Base-by-base conservation (phyloP, 2,113 vertebrate species). In the Mola mola region DNA sequence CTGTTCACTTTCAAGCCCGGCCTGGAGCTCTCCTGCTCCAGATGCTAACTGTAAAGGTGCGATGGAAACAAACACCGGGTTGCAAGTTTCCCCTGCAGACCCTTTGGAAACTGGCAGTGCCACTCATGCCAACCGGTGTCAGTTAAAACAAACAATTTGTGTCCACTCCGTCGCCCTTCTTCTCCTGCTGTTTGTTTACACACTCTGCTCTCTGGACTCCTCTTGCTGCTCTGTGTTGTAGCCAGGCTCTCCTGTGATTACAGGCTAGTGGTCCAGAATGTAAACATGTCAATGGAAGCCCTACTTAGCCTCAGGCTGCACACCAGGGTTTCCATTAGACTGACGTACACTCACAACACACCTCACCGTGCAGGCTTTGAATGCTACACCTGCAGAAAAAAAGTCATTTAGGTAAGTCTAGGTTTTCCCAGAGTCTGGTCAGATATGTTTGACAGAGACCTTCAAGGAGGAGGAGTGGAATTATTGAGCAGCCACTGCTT, bases 31-130 rank as follows among this genome's bases (percentile, higher is more conserved):
- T 73, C 66, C 52, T 65, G 57, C 58, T 36, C 64, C 83, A 85
- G 81, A 79, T 86, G 81, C 61, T 29, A 55, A 80, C 20, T 1
- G 12, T 73, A 47, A 71, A 88, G 81, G 79, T 85, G 83, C 74
- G 67, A 82, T 79, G 55, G 74, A 85, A 86, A 78, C 74, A 88
- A 86, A 83, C 65, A 72, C 36, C 56, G 26, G 49, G 58, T 66
- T 20, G 5, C 44, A 53, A 56, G 34, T 55, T 65, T 34, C 17
- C 19, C 46, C 44, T 19, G 42, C 46, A 72, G 26, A 16, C 40
- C 40, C 34, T 20, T 10, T 63, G 70, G 58, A 64, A 56, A 31
- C 29, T 0, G 8, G 17, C 4, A 5, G 31, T 16, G 5, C 6
- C 17, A 2, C 55, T 36, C 34, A 41, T 41, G 52, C 25, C 37